These are phyloP conservation scores for Magallana angulata DNA, from an alignment of 1,140 invertebrate genomes.

Conservation along the genomic window DNA sequence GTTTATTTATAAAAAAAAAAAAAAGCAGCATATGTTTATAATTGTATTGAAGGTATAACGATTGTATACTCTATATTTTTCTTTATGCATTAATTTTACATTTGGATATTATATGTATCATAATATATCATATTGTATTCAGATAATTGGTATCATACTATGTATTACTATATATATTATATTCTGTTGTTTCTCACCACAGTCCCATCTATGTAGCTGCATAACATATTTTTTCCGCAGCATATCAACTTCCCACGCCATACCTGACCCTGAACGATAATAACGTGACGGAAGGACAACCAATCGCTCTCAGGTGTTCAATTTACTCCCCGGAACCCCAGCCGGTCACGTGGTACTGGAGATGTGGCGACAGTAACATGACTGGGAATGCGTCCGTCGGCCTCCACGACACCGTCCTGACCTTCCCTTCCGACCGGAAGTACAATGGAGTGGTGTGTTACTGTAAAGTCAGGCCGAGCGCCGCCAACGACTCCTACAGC, in stretches of 20 bases:
- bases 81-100: too few species aligned
- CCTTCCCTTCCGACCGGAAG: neutral
- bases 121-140: too few species aligned
- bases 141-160: too few species aligned
- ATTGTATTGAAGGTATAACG: too few species aligned
- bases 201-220: too few species aligned
- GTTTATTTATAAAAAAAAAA: too few species aligned
- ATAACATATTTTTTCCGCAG: too few species aligned
- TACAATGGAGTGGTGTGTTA: neutral
- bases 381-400: neutral
- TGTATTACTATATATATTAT: too few species aligned
- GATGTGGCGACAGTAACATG: neutral
- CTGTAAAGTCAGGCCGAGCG: neutral
- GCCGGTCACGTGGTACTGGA: neutral
- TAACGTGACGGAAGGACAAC: neutral
- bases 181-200: too few species aligned
- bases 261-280: neutral
- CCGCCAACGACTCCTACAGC: slow-evolving; percentile 1
- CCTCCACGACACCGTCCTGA: neutral
- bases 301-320: neutral
- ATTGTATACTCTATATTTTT: too few species aligned
- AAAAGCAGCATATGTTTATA: too few species aligned
- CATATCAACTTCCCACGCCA: neutral
- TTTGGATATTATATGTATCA: too few species aligned
- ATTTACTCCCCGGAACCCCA: neutral